phyloP scores from a whole-genome alignment of 64 coral and sea anemone genomes.

The Pocillopora verrucosa region DNA sequence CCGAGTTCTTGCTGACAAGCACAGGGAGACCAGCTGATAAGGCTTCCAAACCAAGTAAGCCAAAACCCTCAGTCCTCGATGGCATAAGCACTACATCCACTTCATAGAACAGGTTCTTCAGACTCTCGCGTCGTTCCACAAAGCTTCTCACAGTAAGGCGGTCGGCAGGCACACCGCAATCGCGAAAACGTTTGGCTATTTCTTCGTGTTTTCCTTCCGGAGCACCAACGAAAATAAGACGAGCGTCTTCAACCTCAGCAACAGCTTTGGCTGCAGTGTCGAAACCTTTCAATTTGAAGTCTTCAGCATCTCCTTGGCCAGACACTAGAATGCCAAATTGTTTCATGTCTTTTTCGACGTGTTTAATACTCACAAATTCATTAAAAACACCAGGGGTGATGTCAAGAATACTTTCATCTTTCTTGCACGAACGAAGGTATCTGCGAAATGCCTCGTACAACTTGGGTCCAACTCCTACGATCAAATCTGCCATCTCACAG shows the following conservation, averaged over 20 bases:
- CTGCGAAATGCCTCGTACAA: neutral
- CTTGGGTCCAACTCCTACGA: conserved; percentile 7
- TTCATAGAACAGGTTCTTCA: neutral
- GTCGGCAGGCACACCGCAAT: neutral
- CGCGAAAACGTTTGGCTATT: neutral
- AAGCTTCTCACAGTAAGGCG: neutral
- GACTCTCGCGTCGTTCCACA: neutral
- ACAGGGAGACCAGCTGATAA: conserved; percentile 43
- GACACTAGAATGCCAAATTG: neutral
- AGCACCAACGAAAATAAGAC: conserved; percentile 3
- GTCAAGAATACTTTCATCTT: neutral
- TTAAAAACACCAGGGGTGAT: conserved; percentile 23
- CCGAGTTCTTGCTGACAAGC: conserved; percentile 22
- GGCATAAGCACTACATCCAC: conserved; percentile 7
- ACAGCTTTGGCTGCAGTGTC: conserved; percentile 31
- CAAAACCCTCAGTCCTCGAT: conserved; percentile 14
- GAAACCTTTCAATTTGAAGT: conserved; percentile 8
- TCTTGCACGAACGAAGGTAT: neutral
- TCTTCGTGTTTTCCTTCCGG: neutral
- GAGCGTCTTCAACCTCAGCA: neutral
- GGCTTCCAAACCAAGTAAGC: neutral
- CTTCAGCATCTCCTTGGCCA: conserved; percentile 10
- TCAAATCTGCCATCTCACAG: neutral
- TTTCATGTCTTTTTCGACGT: neutral
- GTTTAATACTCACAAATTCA: neutral